Conservation (phyloP, 2,113 vertebrate species). For the Actinemys pallida region DNA sequence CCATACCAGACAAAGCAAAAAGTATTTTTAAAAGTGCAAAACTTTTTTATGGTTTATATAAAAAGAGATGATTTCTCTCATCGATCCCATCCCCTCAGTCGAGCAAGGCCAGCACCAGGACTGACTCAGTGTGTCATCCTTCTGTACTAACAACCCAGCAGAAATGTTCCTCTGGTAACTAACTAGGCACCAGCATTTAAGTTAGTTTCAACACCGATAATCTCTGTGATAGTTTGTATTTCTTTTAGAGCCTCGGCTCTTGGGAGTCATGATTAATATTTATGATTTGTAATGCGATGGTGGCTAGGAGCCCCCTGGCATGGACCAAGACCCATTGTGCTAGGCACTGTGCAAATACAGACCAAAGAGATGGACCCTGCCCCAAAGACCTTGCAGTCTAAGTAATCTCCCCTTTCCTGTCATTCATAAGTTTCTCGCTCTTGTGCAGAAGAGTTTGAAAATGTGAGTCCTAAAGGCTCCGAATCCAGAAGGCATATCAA, state of each 20-base stretch:
- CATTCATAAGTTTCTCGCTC: no score
- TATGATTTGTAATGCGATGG: not conserved
- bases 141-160: not conserved
- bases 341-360: not conserved
- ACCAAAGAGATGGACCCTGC: not conserved
- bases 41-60: not conserved
- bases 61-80: not conserved
- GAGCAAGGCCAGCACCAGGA: rapidly evolving
- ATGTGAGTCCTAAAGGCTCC: no score
- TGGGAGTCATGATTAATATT: not conserved
- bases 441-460: no score
- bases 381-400: not conserved
- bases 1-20: rapidly evolving
- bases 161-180: not conserved
- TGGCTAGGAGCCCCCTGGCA: no score
- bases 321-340: not conserved
- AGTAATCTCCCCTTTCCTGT: no score
- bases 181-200: not conserved
- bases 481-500: no score
- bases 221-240: not conserved
- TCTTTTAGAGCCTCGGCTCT: not conserved
- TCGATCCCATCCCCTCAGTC: not conserved
- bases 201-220: not conserved
- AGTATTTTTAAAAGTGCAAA: not conserved
- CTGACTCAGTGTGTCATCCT: not conserved